Evolutionary conservation across 2,888 invertebrate species (phyloP), one percentile per base, ranked within the genome.

Genomic region (Lycocerus yunnanus): DNA sequence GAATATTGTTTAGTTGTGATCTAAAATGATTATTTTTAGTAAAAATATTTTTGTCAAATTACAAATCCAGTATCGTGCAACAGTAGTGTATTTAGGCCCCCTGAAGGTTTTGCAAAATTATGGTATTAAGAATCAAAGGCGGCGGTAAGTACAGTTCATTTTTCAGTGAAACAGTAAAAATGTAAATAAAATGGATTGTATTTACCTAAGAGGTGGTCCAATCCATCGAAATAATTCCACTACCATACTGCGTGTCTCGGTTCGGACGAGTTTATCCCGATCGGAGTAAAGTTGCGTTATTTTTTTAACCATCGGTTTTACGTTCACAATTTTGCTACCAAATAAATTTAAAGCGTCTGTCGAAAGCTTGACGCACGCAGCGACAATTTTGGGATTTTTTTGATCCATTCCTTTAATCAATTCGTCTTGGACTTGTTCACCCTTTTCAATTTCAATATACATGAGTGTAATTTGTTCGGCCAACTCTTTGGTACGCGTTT

Each of bases 361-460:
- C 8, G 95, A 87, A 0, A 94, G 91, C 6, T 92, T 89, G 2
- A 95, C 90, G 85, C 96, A 97, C 0, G 95, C 97, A 0, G 95
- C 89, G 0, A 97, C 95, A 75, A 97, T 95, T 88, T 98, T 99
- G 0, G 99, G 98, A 87, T 98, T 98, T 87, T 99, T 99, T 81
- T 95, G 95, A 63, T 96, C 95, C 88, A 97, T 93, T 43, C 98
- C 98, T 88, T 97, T 97, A 15, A 97, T 88, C 1, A 99, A 88
- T 86, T 97, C 98, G 80, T 98, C 98, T 81, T 93, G 89, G 0
- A 97, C 96, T 11, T 92, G 87, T 78, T 98, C 98, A 76, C 95
- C 94, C 85, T 97, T 98, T 84, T 99, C 98, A 82, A 98, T 96
- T 89, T 99, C 98, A 80, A 98, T 91, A 85, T 95, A 98, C 95